A percentile compares a stretch with the other conserved stretches of the same genome.
Conservation (phyloP, 2,797 vertebrate genomes). For the Cichlasoma orientale region DNA sequence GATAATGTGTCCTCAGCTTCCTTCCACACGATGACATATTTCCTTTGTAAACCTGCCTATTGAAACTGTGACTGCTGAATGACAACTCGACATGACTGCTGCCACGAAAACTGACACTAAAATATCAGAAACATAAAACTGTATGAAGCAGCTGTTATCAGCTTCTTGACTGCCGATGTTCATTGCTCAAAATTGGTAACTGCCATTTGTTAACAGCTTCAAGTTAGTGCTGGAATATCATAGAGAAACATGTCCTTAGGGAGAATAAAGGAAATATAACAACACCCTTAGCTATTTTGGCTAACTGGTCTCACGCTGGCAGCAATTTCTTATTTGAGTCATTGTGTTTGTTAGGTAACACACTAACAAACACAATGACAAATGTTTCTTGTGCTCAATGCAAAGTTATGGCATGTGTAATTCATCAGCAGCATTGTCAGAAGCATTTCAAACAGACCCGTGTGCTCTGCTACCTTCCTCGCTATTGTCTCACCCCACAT, state of each 20-base stretch:
- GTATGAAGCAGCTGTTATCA: neutral
- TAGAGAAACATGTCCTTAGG: neutral
- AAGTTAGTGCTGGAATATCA: neutral
- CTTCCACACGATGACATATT: neutral
- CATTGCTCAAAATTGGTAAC: neutral
- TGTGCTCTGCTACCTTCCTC: neutral
- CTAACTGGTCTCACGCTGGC: neutral
- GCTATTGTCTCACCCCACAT: constrained; percentile 6
- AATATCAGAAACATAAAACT: neutral
- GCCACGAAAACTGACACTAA: neutral
- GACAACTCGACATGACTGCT: neutral
- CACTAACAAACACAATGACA: constrained; percentile 32
- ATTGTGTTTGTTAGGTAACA: constrained; percentile 24
- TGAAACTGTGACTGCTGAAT: neutral
- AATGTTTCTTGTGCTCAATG: constrained; percentile 6
- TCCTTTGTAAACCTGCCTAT: neutral
- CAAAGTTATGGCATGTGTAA: constrained; percentile 9
- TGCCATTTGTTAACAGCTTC: too few relatives aligned
- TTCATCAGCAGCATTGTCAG: constrained; percentile 43
- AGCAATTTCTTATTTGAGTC: constrained; percentile 29
- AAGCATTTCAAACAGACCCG: constrained; percentile 61
- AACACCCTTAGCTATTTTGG: neutral
- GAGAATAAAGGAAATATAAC: neutral
- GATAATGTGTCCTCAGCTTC: neutral
- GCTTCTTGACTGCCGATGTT: neutral